Percentiles rank a stretch among this genome's conserved stretches.
These are phyloP conservation scores for Semnornis frantzii DNA, from an alignment of 2,113 vertebrate genomes.

Conservation along the genomic window DNA sequence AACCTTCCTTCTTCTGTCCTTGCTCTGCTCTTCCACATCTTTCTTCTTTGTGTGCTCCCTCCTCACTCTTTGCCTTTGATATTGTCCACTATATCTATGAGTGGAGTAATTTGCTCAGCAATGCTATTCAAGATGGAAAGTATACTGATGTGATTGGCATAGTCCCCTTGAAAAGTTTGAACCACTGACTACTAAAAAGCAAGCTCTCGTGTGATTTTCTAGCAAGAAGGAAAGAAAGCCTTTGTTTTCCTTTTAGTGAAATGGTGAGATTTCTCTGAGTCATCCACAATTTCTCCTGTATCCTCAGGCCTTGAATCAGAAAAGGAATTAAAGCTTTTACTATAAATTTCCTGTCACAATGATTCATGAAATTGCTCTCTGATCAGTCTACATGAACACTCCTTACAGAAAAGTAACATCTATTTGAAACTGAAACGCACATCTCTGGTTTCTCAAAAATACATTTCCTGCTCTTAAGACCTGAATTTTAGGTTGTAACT, in stretches of 20 bases:
- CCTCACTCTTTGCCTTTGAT: background rate
- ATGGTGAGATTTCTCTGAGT: background rate
- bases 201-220: background rate
- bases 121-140: background rate
- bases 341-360: background rate
- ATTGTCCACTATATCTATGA: background rate
- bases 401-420: background rate
- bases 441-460: background rate
- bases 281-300: background rate
- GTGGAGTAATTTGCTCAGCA: background rate
- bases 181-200: background rate
- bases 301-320: background rate
- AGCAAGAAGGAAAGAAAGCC: background rate
- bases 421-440: background rate
- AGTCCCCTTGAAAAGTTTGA: background rate
- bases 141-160: background rate
- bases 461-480: background rate
- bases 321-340: background rate
- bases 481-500: background rate
- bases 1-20: slow-evolving; percentile 50
- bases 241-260: background rate
- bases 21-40: slow-evolving; percentile 24
- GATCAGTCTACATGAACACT: background rate
- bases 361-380: background rate
- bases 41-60: background rate